Conservation (phyloP, 2,888 invertebrate genomes). For the Agonopterix subpropinquella region DNA sequence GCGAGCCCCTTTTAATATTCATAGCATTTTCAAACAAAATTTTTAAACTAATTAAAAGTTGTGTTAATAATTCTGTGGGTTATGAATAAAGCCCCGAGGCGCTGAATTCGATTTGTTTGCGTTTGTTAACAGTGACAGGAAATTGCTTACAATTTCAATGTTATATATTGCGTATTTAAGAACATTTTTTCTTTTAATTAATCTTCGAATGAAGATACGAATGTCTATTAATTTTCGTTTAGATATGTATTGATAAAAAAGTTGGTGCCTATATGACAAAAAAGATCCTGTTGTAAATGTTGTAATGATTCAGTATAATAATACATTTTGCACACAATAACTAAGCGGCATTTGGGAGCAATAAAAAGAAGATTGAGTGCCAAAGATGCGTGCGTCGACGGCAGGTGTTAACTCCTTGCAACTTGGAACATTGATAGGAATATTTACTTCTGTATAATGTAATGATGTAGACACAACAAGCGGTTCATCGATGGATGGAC, state of each 20-base stretch:
- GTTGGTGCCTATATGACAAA: too few relatives aligned
- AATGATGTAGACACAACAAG: too few relatives aligned
- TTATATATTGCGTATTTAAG: neutral
- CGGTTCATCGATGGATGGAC: too few relatives aligned
- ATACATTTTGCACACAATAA: neutral
- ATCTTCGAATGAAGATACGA: neutral
- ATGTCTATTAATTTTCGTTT: too few relatives aligned
- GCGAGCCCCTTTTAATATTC: slow-evolving; percentile 66
- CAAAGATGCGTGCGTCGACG: slow-evolving; percentile 9
- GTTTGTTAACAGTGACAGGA: slow-evolving; percentile 27
- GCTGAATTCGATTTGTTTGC: slow-evolving; percentile 38
- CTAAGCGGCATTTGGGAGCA: neutral
- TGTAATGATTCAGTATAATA: neutral
- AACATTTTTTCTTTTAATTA: neutral
- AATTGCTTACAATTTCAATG: slow-evolving; percentile 18
- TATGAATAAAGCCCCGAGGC: slow-evolving; percentile 29
- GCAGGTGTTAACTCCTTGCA: slow-evolving; percentile 20
- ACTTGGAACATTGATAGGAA: too few relatives aligned
- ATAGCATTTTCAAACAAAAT: slow-evolving; percentile 69
- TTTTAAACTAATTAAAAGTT: slow-evolving; percentile 69
- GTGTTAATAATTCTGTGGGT: slow-evolving; percentile 48
- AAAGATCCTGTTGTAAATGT: too few relatives aligned
- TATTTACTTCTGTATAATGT: too few relatives aligned
- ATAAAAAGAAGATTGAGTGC: slow-evolving; percentile 12
- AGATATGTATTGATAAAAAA: too few relatives aligned